Base-by-base conservation (phyloP, 2,797 vertebrate genomes). In the Pangasius larnaudii region DNA sequence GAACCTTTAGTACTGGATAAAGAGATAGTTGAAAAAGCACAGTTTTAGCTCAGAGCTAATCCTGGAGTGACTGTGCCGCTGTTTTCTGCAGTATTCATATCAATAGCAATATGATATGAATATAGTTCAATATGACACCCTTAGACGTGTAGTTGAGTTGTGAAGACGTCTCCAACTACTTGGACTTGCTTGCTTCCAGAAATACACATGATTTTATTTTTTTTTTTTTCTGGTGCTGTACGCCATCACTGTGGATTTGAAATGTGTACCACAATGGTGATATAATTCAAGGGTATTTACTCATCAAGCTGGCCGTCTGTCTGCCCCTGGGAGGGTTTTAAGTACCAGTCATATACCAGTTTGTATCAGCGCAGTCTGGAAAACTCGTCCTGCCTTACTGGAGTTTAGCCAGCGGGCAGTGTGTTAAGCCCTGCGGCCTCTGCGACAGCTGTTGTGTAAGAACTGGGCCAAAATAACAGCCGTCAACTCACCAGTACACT, bases 361-460 rank as follows among this genome's bases (percentile, higher is more conserved):
- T 36, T 36, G 53, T 58, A 22, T 36, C 53, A 9, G 53, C 10
- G 53, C 77, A 11, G 30, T 53, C 83, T 24, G 49, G 51, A 78
- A 36, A 69, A 71, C 85, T 85, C 0, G 11, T 86, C 84, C 71
- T 13, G 61, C 75, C 86, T 71, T 36, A 3, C 65, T 86, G 90
- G 87, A 88, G 71, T 85, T 53, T 1, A 7, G 51, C 86, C 86
- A 88, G 85, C 1, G 39, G 14, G 42, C 13, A 13, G 18, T 14
- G 8, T 46, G 49, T 71, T 81, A 49, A 58, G 36, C 63, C n/a
- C 36, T 33, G 11, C 33, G 78, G 85, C 61, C 51, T 58, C 65
- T 89, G 61, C 8, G 85, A 59, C 78, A 65, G 86, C 69, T 85
- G 87, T 79, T 85, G 56, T 27, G 65, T 86, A 89, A 84, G 39